Evolutionary conservation across 2,113 vertebrate genomes (phyloP).

Genomic region (Rhodinocichla rosea): DNA sequence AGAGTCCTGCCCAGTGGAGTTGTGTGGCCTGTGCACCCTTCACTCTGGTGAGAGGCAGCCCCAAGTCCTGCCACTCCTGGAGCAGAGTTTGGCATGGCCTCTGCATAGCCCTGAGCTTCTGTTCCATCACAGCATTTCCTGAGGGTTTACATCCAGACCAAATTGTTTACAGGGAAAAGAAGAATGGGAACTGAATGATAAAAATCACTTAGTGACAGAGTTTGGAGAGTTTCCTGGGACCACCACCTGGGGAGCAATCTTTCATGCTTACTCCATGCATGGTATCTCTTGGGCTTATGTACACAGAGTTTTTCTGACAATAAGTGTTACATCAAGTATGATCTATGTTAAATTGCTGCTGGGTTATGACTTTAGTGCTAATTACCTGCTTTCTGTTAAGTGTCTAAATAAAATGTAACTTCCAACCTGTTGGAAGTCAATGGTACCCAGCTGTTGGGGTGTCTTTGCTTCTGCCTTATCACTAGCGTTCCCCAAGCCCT

Average conservation of each 20-base stretch:
- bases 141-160: not conserved
- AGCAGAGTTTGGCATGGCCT: not conserved
- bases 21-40: not conserved
- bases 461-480: not conserved
- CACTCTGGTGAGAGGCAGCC: not conserved
- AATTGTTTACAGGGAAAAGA: not conserved
- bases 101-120: not conserved
- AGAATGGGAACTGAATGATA: not conserved
- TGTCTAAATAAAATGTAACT: constrained; percentile 47
- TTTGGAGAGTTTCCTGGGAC: not conserved
- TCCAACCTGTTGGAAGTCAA: not conserved
- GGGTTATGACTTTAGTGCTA: not conserved
- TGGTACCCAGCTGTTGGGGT: not conserved
- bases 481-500: accelerated
- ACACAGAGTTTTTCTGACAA: not conserved
- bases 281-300: not conserved
- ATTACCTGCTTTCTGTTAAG: constrained; percentile 41
- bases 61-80: not conserved
- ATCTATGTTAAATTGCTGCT: not conserved
- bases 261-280: constrained; percentile 22
- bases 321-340: not conserved
- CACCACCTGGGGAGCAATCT: not conserved
- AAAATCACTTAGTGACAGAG: not conserved
- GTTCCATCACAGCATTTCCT: not conserved
- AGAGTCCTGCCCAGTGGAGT: not conserved